Evolutionary conservation across 2,888 invertebrate genomes (phyloP).

Genomic region (Nomada goodeniana): DNA sequence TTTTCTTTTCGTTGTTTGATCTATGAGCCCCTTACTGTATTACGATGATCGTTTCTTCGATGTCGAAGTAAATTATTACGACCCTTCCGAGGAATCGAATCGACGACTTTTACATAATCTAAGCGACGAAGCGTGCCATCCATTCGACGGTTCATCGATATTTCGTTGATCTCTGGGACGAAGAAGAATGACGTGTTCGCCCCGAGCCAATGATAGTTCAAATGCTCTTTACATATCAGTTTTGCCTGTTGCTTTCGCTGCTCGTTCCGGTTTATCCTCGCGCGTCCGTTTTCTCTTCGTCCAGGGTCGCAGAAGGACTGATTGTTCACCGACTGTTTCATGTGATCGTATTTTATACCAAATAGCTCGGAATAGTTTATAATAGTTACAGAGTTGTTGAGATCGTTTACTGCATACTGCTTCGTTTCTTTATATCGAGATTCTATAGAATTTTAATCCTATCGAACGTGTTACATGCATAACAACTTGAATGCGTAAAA

Average conservation of each 20-base stretch:
- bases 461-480: too few relatives aligned
- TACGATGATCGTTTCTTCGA: slow-evolving; percentile 1
- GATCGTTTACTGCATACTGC: slow-evolving; percentile 24
- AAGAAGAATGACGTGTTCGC: neutral
- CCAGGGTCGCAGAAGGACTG: neutral
- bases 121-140: neutral
- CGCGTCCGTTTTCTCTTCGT: neutral
- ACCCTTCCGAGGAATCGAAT: neutral
- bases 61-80: neutral
- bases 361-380: slow-evolving; percentile 36
- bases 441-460: too few relatives aligned
- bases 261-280: neutral
- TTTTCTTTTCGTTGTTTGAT: neutral
- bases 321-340: slow-evolving; percentile 17
- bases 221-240: slow-evolving; percentile 39
- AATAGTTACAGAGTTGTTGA: slow-evolving; percentile 31
- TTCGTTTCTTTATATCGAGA: slow-evolving; percentile 6
- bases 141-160: neutral
- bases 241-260: slow-evolving; percentile 19
- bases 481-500: neutral
- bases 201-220: neutral
- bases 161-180: neutral
- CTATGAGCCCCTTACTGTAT: too few relatives aligned
- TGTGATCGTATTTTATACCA: slow-evolving; percentile 32
- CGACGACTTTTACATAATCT: neutral